Evolutionary conservation across 2,888 invertebrate species (phyloP), one percentile per base, ranked within the genome.

Genomic region (Dryobotodes eremita): DNA sequence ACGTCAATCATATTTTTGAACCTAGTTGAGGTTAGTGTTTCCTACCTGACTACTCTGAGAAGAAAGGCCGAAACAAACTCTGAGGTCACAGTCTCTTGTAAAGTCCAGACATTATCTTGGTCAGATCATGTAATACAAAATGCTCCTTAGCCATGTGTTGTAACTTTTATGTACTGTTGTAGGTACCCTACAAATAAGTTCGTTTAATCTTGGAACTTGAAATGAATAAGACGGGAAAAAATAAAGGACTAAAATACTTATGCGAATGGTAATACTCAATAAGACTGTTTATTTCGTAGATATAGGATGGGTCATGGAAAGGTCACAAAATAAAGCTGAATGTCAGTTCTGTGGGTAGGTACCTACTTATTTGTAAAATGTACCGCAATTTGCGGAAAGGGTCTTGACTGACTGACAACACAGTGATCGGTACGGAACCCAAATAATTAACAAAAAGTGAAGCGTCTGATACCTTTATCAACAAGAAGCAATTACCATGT

Each of bases 401-500:
- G 10, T n/a, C 11, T 70, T 36, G 17, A n/a, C 11, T 17, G 61
- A 36, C 23, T 23, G 11, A 17, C 59, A n/a, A n/a, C 17, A 17
- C 17, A 62, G 17, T 15, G 3, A 10, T 55, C 15, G n/a, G n/a
- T n/a, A n/a, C n/a, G n/a, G n/a, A 62, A n/a, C 11, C n/a, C n/a
- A 11, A 7, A 70, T 31, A 36, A 62, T 11, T 0, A 11, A n/a
- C 23, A 70, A 70, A 31, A n/a, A 62, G 17, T n/a, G 1, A 61
- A n/a, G 17, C 23, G 10, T 31, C 5, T 23, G 11, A 31, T 61
- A 36, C 61, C 31, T 69, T 69, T 31, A 23, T 72, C 66, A 76
- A 71, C 53, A 76, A 42, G 26, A 71, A 57, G 23, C 26, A 75
- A 71, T 71, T 69, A 62, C 61, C 31, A 55, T 72, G 69, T 64